These are phyloP conservation scores for Dolichotis patagonum DNA, from an alignment of 2,113 vertebrate species.

Conservation along the genomic window DNA sequence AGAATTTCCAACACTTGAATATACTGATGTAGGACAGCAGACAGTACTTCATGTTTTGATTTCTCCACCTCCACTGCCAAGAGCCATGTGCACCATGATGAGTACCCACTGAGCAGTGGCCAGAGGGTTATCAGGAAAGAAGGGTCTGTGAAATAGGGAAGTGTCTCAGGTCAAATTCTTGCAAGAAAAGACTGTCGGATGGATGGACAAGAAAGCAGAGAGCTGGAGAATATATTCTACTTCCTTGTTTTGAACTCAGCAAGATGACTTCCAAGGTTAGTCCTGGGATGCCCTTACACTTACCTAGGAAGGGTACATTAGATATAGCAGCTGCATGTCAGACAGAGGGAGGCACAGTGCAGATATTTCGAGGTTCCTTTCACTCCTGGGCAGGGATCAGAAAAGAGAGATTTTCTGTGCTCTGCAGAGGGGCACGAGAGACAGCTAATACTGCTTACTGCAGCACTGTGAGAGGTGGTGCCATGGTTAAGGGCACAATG, in stretches of 20 bases:
- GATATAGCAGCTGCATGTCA: neutral
- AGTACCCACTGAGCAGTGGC: neutral
- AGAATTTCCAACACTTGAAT: neutral
- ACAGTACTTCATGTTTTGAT: neutral
- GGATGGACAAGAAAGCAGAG: rapidly evolving
- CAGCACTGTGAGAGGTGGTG: neutral
- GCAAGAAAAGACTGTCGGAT: neutral
- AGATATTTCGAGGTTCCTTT: too few species aligned
- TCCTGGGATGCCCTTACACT: neutral
- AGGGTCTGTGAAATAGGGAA: neutral
- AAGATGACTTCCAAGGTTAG: neutral
- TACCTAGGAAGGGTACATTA: neutral
- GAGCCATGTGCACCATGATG: neutral
- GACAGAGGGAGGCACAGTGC: neutral
- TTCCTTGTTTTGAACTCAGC: neutral
- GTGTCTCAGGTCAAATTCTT: neutral
- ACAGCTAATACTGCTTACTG: neutral
- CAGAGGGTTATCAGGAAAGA: neutral
- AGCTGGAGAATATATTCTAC: neutral
- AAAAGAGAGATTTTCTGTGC: neutral
- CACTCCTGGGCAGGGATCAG: neutral
- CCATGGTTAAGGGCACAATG: neutral
- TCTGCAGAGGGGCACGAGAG: neutral
- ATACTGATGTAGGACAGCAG: neutral
- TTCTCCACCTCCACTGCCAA: neutral